phyloP scores from a whole-genome alignment of 2,113 vertebrate species.

The Semnornis frantzii region DNA sequence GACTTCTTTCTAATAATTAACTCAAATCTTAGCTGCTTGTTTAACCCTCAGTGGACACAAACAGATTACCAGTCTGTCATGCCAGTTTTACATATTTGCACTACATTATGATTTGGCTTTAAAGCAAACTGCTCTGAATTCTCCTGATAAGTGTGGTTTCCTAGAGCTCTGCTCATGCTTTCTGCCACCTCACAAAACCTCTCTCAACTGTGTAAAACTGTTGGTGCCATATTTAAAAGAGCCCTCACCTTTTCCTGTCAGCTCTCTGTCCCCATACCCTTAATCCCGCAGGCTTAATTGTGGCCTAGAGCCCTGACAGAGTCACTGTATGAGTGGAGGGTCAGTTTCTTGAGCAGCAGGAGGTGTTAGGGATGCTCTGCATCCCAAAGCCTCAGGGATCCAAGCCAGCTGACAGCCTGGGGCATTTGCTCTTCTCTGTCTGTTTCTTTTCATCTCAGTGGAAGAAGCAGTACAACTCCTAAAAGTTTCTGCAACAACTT shows the following conservation, averaged over 20 bases:
- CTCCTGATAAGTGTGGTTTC: not conserved
- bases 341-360: not conserved
- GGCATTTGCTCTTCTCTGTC: not conserved
- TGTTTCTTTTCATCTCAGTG: not conserved
- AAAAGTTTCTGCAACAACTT: not conserved
- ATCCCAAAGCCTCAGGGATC: not conserved
- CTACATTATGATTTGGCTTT: not conserved
- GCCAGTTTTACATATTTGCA: slow-evolving; percentile 17
- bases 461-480: not conserved
- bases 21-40: slow-evolving; percentile 24
- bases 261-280: not conserved
- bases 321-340: not conserved
- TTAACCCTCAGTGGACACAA: slow-evolving; percentile 43
- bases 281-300: not conserved
- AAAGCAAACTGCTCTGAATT: not conserved
- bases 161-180: not conserved
- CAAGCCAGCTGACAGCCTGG: not conserved
- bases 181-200: not conserved
- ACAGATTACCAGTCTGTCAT: not conserved
- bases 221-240: not conserved
- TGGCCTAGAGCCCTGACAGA: not conserved
- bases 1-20: slow-evolving; percentile 59
- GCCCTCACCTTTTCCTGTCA: not conserved
- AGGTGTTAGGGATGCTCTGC: not conserved
- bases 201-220: not conserved